Conservation (phyloP, 2,113 vertebrate genomes). For the Cyrtonyx montezumae region DNA sequence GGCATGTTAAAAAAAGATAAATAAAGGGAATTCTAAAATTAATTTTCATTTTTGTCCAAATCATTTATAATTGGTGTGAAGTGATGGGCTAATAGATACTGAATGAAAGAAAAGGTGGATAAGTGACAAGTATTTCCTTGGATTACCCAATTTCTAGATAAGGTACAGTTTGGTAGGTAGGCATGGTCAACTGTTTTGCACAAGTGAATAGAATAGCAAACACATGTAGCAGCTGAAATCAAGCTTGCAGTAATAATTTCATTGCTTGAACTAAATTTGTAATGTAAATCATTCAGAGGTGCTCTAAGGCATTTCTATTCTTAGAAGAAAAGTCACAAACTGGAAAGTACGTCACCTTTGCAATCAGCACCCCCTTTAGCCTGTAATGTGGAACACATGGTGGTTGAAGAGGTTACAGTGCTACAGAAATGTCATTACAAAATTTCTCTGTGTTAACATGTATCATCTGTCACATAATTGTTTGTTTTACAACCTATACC, state of each 20-base stretch:
- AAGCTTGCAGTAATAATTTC: slow-evolving; percentile 63
- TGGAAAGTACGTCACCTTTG: slow-evolving; percentile 71
- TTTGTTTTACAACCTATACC: slow-evolving; percentile 81
- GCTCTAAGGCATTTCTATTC: slow-evolving; percentile 72
- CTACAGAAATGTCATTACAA: slow-evolving; percentile 79
- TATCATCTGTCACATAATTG: slow-evolving; percentile 83
- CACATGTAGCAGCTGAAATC: slow-evolving; percentile 48
- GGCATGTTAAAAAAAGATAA: neutral
- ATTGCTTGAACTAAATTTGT: slow-evolving; percentile 63
- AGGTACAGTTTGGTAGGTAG: neutral
- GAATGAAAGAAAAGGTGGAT: neutral
- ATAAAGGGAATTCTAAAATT: slow-evolving; percentile 11
- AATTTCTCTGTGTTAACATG: slow-evolving; percentile 78
- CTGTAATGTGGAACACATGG: slow-evolving; percentile 81
- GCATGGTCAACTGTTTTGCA: slow-evolving; percentile 14
- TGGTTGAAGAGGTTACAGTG: slow-evolving; percentile 75
- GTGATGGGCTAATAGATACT: neutral
- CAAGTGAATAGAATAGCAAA: neutral
- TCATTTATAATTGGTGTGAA: neutral
- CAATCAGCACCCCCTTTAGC: slow-evolving; percentile 77
- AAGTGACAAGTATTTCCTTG: neutral
- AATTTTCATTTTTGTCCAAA: slow-evolving; percentile 31
- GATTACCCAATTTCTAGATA: neutral
- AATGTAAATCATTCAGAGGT: slow-evolving; percentile 68
- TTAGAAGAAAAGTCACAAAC: slow-evolving; percentile 71